Conservation (phyloP, 1,140 invertebrate genomes). For the Eupristina koningsbergeri region DNA sequence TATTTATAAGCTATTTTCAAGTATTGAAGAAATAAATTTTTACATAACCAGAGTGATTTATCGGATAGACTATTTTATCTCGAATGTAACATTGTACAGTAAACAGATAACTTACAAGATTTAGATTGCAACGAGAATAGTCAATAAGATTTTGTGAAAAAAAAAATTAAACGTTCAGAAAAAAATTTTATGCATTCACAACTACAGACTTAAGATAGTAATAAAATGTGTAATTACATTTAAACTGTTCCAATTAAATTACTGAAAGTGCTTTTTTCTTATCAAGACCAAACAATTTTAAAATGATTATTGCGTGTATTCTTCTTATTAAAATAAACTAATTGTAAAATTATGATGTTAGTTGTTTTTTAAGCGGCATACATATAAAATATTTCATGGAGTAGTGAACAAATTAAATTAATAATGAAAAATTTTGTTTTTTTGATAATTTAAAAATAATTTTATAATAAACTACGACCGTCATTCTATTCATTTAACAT, state of each 20-base stretch:
- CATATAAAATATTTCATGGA: too few relatives aligned
- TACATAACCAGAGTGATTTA: neutral
- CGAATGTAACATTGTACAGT: neutral
- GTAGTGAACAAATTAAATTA: too few relatives aligned
- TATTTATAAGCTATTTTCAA: neutral
- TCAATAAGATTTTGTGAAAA: neutral
- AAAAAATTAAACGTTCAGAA: neutral
- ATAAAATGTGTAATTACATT: neutral
- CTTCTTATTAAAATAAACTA: neutral
- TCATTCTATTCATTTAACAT: too few relatives aligned
- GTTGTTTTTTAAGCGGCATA: too few relatives aligned
- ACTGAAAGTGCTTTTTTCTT: neutral
- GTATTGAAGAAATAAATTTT: neutral
- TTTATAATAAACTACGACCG: too few relatives aligned
- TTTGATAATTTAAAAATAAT: too few relatives aligned
- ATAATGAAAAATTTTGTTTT: too few relatives aligned
- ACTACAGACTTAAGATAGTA: neutral
- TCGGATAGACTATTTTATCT: neutral
- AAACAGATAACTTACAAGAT: neutral
- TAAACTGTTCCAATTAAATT: neutral
- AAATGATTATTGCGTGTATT: neutral
- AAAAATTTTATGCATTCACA: neutral
- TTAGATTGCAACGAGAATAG: neutral
- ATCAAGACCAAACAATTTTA: neutral
- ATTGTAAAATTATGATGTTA: neutral